These are phyloP conservation scores for Osedax fenrisi DNA, from an alignment of 2,888 invertebrate genomes.

Conservation along the genomic window DNA sequence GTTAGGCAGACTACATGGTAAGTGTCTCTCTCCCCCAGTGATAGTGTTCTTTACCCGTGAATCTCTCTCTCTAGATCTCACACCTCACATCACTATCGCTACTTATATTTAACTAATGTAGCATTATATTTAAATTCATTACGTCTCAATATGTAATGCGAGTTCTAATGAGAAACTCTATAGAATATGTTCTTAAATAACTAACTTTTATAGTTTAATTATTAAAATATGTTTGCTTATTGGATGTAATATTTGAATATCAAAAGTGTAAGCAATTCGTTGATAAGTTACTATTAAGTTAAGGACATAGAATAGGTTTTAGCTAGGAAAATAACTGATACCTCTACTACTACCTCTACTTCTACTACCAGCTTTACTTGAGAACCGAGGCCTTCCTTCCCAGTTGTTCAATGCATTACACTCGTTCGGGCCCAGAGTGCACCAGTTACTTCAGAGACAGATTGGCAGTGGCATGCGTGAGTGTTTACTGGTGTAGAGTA, in stretches of 20 bases:
- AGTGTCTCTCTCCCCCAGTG: no score
- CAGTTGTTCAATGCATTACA: conserved; percentile 91
- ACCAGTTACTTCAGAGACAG: conserved; percentile 80
- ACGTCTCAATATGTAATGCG: no score
- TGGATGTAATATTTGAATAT: no score
- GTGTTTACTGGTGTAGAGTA: conserved; percentile 33
- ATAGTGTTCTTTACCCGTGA: background rate
- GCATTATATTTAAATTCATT: no score
- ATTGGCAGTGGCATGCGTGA: conserved; percentile 70
- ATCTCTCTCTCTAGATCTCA: background rate
- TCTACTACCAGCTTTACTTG: conserved; percentile 64
- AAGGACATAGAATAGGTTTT: no score
- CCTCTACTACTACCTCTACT: no score
- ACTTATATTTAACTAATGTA: no score
- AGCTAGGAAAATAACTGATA: no score
- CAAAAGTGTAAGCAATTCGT: no score
- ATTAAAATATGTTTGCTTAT: background rate
- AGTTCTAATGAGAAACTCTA: no score
- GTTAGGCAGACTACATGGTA: conserved; percentile 73
- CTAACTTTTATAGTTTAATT: background rate
- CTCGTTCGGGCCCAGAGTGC: conserved; percentile 87
- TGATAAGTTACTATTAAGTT: no score
- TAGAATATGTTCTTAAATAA: no score
- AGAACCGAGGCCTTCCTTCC: conserved; percentile 86
- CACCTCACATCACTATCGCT: background rate